Percentiles rank a stretch among this genome's conserved stretches.
These are phyloP conservation scores for Gastracanthus pulcherrimus DNA, from an alignment of 2,888 invertebrate species.

Conservation along the genomic window DNA sequence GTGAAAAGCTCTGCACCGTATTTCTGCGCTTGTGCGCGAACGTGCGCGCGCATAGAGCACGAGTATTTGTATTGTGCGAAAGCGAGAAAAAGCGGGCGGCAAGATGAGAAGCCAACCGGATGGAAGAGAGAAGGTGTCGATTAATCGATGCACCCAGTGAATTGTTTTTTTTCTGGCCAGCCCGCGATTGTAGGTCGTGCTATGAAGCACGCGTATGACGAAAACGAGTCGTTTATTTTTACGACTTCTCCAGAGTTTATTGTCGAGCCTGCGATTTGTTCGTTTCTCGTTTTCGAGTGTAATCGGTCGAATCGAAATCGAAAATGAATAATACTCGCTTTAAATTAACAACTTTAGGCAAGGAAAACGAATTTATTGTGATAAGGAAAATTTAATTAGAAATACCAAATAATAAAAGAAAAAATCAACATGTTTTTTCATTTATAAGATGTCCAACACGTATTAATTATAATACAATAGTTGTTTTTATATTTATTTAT, in stretches of 20 bases:
- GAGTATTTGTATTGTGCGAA: too few species aligned
- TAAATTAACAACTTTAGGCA: background rate
- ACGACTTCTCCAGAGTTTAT: conserved; percentile 12
- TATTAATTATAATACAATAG: too few species aligned
- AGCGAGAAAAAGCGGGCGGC: background rate
- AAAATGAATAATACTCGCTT: background rate
- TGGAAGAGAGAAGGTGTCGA: conserved; percentile 19
- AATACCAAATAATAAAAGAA: too few species aligned
- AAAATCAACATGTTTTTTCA: too few species aligned
- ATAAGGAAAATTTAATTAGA: background rate
- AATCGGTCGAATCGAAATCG: too few species aligned
- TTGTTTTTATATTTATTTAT: too few species aligned
- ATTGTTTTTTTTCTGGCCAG: conserved; percentile 33
- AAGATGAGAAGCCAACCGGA: background rate
- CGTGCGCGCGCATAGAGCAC: too few species aligned
- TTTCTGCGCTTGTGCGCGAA: too few species aligned
- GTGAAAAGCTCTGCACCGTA: too few species aligned
- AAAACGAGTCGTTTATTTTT: conserved; percentile 26
- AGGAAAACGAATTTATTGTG: background rate
- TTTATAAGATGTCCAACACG: too few species aligned
- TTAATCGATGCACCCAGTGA: conserved; percentile 40
- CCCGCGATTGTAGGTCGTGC: conserved; percentile 23
- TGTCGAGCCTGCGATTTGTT: background rate
- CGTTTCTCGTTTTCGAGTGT: too few species aligned
- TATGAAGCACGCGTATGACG: conserved; percentile 10